phyloP scores from a whole-genome alignment of 2,113 vertebrate genomes.

The Phyllostomus discolor region DNA sequence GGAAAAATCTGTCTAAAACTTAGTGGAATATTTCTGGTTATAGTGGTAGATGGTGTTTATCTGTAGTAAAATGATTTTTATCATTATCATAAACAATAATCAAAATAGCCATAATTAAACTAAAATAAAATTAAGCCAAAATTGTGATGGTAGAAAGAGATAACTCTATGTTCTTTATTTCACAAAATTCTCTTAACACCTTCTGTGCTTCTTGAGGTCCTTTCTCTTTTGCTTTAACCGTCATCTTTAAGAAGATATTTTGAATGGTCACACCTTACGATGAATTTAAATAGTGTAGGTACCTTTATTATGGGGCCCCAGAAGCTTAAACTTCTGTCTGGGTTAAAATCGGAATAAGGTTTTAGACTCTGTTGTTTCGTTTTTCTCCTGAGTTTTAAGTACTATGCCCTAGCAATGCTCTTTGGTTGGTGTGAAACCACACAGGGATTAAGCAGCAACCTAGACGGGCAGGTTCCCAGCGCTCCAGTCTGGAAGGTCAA shows the following conservation, averaged over 20 bases:
- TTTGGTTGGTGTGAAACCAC: conserved; percentile 63
- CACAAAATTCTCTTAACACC: background rate
- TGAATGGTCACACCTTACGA: background rate
- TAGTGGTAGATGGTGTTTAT: background rate
- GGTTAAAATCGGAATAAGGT: conserved; percentile 25
- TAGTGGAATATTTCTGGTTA: background rate
- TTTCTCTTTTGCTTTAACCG: background rate
- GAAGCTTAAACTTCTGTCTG: conserved; percentile 31
- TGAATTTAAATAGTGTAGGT: background rate
- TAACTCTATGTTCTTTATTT: background rate
- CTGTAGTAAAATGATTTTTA: background rate
- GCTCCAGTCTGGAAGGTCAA: conserved; percentile 55
- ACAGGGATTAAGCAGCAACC: conserved; percentile 56
- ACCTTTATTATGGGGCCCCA: background rate
- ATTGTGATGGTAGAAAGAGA: background rate
- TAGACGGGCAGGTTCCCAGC: conserved; percentile 2
- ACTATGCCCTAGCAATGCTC: conserved; percentile 39
- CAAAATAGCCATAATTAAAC: background rate
- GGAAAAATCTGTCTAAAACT: background rate
- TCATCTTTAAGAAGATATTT: conserved; percentile 8
- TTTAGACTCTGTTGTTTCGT: conserved; percentile 22
- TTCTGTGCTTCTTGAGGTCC: background rate
- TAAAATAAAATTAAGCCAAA: conserved; percentile 35
- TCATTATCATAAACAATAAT: background rate
- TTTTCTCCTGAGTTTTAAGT: conserved; percentile 38